These are phyloP conservation scores for Sipha flava DNA, from an alignment of 1,140 invertebrate genomes.

Conservation along the genomic window DNA sequence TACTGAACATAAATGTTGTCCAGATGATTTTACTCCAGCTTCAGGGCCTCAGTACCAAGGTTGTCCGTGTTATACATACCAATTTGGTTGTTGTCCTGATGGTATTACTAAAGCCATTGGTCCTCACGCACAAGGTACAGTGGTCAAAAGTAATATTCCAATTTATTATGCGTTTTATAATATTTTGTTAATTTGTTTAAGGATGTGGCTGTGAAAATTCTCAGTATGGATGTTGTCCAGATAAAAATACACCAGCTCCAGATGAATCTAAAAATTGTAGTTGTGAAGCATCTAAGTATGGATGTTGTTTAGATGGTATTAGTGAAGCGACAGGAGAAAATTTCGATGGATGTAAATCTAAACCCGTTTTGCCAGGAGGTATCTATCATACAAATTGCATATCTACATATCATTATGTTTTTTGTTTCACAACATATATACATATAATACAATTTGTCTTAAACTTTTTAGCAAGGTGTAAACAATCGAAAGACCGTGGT, in stretches of 20 bases:
- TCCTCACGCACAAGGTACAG: conserved; percentile 61
- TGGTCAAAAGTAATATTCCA: neutral
- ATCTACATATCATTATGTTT: neutral
- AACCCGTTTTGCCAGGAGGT: conserved; percentile 58
- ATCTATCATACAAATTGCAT: neutral
- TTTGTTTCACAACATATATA: neutral
- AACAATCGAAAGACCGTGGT: conserved; percentile 64
- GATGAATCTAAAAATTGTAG: conserved; percentile 63
- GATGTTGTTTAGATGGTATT: conserved; percentile 77
- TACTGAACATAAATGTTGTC: conserved; percentile 77
- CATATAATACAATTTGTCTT: neutral
- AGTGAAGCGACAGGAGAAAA: conserved; percentile 70
- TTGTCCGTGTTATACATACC: conserved; percentile 49
- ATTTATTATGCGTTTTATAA: neutral
- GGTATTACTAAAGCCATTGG: conserved; percentile 72
- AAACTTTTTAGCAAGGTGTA: conserved; percentile 55
- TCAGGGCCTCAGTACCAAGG: conserved; percentile 75
- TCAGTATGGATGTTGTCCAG: conserved; percentile 78
- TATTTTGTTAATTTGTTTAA: conserved; percentile 37
- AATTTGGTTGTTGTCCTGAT: conserved; percentile 80
- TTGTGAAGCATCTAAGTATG: conserved; percentile 67
- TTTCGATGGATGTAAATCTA: conserved; percentile 68
- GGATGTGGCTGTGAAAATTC: conserved; percentile 75
- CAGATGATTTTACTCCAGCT: conserved; percentile 67
- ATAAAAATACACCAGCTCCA: conserved; percentile 62